A percentile compares a stretch with the other conserved stretches of the same genome.
Evolutionary conservation across 2,113 vertebrate species (phyloP).

Genomic region (Phalacrocorax pelagicus): DNA sequence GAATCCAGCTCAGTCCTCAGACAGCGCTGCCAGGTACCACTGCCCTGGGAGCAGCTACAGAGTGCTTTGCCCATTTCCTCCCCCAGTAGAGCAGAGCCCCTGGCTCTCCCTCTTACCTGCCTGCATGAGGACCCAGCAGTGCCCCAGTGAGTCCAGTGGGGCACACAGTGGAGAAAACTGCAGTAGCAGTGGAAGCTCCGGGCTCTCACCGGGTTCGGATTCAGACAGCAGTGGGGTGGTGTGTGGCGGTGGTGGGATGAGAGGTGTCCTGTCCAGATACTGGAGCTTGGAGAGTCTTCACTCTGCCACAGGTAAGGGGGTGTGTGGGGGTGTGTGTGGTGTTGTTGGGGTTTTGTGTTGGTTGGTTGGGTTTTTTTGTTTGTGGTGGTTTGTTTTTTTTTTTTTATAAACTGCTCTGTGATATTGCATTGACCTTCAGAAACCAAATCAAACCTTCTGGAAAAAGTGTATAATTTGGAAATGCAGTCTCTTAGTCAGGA

Average conservation of each 20-base stretch:
- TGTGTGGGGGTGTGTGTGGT: no score
- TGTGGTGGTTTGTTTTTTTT: no score
- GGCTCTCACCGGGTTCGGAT: constrained; percentile 88
- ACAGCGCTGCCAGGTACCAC: constrained; percentile 52
- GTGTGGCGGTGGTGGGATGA: constrained; percentile 82
- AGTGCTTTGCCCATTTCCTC: background rate
- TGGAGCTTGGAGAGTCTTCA: constrained; percentile 97
- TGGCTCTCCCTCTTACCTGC: constrained; percentile 63
- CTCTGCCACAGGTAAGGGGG: constrained; percentile 88
- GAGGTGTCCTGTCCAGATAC: constrained; percentile 88
- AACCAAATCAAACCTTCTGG: background rate
- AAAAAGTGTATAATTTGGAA: background rate
- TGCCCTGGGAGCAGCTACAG: constrained; percentile 34
- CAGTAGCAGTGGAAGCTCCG: constrained; percentile 85
- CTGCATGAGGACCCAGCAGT: constrained; percentile 87
- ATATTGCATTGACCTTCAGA: constrained; percentile 66
- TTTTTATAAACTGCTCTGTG: background rate
- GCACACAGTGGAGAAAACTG: constrained; percentile 84
- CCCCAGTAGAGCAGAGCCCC: constrained; percentile 59
- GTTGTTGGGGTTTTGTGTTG: no score
- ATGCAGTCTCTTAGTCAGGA: background rate
- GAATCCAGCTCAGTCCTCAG: constrained; percentile 54
- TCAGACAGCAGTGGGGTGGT: constrained; percentile 87
- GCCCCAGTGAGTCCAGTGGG: constrained; percentile 82
- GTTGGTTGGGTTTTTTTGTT: background rate